These are phyloP conservation scores for Schizothorax lantsangensis DNA, from an alignment of 2,797 vertebrate genomes.

Conservation along the genomic window DNA sequence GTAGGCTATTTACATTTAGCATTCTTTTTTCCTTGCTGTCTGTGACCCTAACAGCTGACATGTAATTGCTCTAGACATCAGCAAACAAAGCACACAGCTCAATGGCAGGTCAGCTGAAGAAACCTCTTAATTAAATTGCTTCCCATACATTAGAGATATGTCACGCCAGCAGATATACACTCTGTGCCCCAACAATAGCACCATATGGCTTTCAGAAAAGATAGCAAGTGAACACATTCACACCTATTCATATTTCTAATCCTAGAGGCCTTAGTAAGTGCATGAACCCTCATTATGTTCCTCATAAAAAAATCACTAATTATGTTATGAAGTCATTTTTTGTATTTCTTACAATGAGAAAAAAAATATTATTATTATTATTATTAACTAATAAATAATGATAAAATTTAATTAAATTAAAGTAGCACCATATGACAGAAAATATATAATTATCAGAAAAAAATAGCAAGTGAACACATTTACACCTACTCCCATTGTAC, in stretches of 20 bases:
- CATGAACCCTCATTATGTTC: neutral
- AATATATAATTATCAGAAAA: neutral
- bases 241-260: conserved; percentile 13
- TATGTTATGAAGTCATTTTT: neutral
- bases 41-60: neutral
- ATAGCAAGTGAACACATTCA: conserved; percentile 1
- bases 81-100: neutral
- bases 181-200: conserved; percentile 41
- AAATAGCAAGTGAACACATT: neutral
- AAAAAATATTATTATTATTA: neutral
- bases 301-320: neutral
- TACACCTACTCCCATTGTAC: neutral
- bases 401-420: too few relatives aligned
- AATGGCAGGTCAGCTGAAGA: neutral
- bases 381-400: neutral
- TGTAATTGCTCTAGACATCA: neutral
- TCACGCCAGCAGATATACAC: conserved; percentile 44
- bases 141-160: conserved; percentile 40
- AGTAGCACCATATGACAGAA: conserved; percentile 26
- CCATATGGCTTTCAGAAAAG: conserved; percentile 15
- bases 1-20: neutral
- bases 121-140: conserved; percentile 48
- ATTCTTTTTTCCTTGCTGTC: neutral
- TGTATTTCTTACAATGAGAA: neutral
- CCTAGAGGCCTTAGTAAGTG: conserved; percentile 14